Conservation (phyloP, 2,888 invertebrate species). For the Oscheius sp. region DNA sequence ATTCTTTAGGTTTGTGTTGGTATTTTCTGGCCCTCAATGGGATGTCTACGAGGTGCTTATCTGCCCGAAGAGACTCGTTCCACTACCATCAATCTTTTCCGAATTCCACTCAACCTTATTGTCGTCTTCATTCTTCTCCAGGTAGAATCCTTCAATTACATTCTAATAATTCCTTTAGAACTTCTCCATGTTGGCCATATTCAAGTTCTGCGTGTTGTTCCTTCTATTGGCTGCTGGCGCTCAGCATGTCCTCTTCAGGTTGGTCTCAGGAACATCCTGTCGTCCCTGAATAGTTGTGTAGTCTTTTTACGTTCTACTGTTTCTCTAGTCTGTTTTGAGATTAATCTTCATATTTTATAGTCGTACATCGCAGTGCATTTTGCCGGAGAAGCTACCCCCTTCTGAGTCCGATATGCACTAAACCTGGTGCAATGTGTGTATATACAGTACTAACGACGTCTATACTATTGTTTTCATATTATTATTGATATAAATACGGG, state of each 20-base stretch:
- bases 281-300: conserved; percentile 1
- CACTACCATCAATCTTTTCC: conserved; percentile 76
- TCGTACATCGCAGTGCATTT: conserved; percentile 1
- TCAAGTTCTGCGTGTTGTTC: conserved; percentile 75
- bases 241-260: conserved; percentile 61
- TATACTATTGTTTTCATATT: background rate
- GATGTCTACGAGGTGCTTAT: conserved; percentile 75
- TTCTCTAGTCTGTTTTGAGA: background rate
- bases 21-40: conserved; percentile 77
- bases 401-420: conserved; percentile 1
- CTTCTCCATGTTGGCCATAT: conserved; percentile 74
- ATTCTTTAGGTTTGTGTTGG: conserved; percentile 74
- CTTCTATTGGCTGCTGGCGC: conserved; percentile 73
- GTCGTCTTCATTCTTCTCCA: conserved; percentile 76
- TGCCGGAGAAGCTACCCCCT: conserved; percentile 15
- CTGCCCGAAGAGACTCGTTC: conserved; percentile 76
- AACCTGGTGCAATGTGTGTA: background rate
- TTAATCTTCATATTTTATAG: background rate
- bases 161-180: conserved; percentile 59
- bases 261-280: conserved; percentile 26
- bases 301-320: background rate
- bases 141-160: conserved; percentile 47
- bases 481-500: no score
- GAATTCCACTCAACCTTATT: conserved; percentile 76
- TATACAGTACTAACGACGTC: background rate